Percentiles rank a stretch among this genome's conserved stretches.
These are phyloP conservation scores for Syndactyla subalaris DNA, from an alignment of 2,797 vertebrate species.

Conservation along the genomic window DNA sequence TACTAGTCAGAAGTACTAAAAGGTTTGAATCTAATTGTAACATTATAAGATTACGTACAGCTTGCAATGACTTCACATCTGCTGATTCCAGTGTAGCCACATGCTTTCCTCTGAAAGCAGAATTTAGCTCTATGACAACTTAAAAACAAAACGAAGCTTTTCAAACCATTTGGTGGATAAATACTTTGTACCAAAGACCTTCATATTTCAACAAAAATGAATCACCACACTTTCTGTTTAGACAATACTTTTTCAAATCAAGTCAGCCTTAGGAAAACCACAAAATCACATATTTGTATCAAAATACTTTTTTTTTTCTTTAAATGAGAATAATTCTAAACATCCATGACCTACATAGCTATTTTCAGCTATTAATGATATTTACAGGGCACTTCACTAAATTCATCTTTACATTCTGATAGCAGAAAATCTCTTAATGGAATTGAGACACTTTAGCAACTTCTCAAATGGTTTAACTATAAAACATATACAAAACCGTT, in stretches of 20 bases:
- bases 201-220: not conserved
- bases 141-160: slow-evolving; percentile 19
- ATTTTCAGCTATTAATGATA: not conserved
- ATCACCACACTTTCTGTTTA: not conserved
- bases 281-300: not conserved
- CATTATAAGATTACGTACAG: not conserved
- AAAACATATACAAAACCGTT: not conserved
- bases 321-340: not conserved
- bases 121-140: not conserved
- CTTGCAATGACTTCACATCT: not conserved
- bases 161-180: not conserved
- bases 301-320: not conserved
- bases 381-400: not conserved
- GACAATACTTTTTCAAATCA: not conserved
- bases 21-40: not conserved
- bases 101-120: not conserved
- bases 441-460: not conserved
- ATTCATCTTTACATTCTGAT: not conserved
- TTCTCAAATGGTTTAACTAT: not conserved
- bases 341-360: not conserved
- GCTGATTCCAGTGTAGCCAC: not conserved
- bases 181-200: slow-evolving; percentile 25
- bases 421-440: not conserved
- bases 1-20: not conserved
- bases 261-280: not conserved